Evolutionary conservation across 2,113 vertebrate genomes (phyloP).

Genomic region (Numenius arquata): DNA sequence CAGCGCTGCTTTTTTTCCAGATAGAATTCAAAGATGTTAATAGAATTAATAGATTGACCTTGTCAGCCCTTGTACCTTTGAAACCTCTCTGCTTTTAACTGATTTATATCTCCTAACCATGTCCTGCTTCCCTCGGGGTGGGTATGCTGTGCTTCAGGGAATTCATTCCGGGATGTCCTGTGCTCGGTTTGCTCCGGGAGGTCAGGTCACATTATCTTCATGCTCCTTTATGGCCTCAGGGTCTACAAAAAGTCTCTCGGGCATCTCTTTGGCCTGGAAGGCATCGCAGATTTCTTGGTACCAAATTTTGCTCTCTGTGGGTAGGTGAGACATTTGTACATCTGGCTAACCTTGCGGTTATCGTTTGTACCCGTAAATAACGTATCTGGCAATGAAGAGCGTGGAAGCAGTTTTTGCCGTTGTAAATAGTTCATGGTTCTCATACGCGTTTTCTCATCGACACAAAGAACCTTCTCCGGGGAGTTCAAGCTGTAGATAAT

Average conservation of each 20-base stretch:
- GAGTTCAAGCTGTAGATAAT: background rate
- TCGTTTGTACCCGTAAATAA: background rate
- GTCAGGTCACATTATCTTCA: background rate
- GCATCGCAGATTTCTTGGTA: background rate
- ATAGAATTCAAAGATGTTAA: background rate
- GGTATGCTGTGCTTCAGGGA: background rate
- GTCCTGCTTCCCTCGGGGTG: background rate
- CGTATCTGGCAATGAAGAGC: background rate
- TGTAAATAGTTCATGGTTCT: background rate
- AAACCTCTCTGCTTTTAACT: background rate
- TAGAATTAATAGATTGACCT: background rate
- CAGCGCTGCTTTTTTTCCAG: background rate
- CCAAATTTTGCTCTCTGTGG: background rate
- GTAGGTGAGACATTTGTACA: background rate
- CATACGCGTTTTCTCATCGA: background rate
- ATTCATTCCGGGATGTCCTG: background rate
- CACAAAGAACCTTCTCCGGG: background rate
- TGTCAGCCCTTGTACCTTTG: background rate
- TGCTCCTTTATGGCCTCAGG: background rate
- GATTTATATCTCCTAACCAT: background rate
- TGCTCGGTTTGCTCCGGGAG: background rate
- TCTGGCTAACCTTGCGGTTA: background rate
- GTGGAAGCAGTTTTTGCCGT: fast-evolving
- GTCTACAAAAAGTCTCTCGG: background rate
- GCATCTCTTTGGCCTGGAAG: background rate